Base-by-base conservation (phyloP, 2,113 vertebrate genomes). In the Oreochromis tanganicae region DNA sequence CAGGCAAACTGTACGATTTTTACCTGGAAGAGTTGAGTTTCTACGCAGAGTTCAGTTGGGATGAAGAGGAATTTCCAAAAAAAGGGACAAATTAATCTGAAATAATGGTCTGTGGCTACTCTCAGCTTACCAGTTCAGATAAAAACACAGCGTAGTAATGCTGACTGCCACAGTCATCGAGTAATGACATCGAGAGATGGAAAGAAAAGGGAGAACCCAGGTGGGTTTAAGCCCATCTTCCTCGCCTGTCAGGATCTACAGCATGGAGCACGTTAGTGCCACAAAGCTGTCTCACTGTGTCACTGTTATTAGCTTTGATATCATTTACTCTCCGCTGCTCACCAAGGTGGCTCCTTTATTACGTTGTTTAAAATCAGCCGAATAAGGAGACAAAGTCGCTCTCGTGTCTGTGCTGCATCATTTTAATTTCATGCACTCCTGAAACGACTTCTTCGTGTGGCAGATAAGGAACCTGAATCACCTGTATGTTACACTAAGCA, bases 141-240 rank as follows among this genome's bases (percentile, higher is more conserved):
- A 32, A 81, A 85, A 63, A 32, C 13, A 27, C 34, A 52, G 9
- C 1, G 38, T 21, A 29, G 78, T 85, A 57, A 83, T 2, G 7
- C 54, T 83, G 75, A 89, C 84, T 6, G n/a, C n/a, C 88, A 81
- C 86, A 86, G 88, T 91, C 87, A 83, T 89, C 50, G 16, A 82
- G 81, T 81, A 48, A 88, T 88, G 84, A 83, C 78, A 68, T 89
- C 90, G 29, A 93, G 91, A 12, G 68, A 21, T 68, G 71, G 68
- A 43, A 59, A 68, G 17, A 80, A 87, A 93, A 87, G 78, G 54
- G 61, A 88, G 80, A 91, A 75, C 88, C 80, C 6, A 2, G 11
- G 81, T 82, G 87, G 81, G 48, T 86, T 89, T 85, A 81, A 92
- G 88, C 80, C 52, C 14, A 6, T 68, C 43, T 11, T 27, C 32